Percentiles rank a stretch among this genome's conserved stretches.
These are phyloP conservation scores for Gymnocephalus cernua DNA, from an alignment of 2,113 vertebrate species.

Conservation along the genomic window DNA sequence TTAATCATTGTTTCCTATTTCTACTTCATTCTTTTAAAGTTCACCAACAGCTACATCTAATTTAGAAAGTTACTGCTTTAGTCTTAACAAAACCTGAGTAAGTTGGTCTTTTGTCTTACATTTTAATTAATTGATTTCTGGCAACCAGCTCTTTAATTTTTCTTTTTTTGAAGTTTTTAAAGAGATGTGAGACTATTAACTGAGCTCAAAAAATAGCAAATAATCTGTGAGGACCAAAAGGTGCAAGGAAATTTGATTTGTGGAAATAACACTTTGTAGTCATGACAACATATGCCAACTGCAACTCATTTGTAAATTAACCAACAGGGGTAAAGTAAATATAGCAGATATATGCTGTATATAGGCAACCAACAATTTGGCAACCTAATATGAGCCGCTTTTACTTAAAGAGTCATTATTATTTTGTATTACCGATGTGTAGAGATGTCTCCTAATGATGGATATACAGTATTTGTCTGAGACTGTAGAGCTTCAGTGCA, in stretches of 20 bases:
- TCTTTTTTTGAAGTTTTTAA: background rate
- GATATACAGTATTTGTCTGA: conserved; percentile 29
- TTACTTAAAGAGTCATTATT: conserved; percentile 18
- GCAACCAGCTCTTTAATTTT: background rate
- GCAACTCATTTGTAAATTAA: background rate
- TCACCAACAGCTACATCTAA: background rate
- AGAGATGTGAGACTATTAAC: background rate
- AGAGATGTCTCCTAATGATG: conserved; percentile 33
- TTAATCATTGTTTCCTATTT: too few species aligned
- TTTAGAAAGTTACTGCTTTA: background rate
- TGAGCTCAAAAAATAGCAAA: background rate
- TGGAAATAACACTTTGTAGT: background rate
- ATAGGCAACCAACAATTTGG: background rate
- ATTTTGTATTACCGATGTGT: conserved; percentile 5
- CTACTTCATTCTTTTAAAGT: too few species aligned
- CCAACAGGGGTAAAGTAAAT: background rate
- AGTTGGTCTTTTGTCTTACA: too few species aligned
- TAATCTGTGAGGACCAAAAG: background rate
- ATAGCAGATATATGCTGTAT: background rate
- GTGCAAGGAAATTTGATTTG: background rate
- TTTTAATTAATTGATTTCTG: background rate
- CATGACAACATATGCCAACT: background rate
- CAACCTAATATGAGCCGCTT: background rate
- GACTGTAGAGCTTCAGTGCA: conserved; percentile 15
- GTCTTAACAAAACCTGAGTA: too few species aligned